A percentile compares a stretch with the other conserved stretches of the same genome.
Conservation (phyloP, 2,113 vertebrate genomes). For the Microcebus jonahi region DNA sequence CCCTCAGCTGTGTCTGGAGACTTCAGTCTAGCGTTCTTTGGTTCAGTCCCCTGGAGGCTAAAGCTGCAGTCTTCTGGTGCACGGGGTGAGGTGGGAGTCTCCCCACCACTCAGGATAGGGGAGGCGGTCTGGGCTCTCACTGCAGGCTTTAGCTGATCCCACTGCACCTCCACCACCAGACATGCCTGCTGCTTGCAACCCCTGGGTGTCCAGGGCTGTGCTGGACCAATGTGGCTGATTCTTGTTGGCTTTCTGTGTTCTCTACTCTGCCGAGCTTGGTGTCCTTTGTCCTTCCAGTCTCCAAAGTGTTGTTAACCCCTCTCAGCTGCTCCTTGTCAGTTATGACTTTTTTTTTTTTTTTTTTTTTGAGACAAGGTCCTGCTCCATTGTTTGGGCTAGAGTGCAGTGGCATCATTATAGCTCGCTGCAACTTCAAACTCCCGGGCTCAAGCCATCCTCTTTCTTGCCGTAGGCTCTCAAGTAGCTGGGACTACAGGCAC, state of each 20-base stretch:
- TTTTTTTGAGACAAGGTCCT: background rate
- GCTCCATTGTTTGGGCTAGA: too few relatives aligned
- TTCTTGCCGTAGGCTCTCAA: too few relatives aligned
- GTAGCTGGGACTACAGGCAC: too few relatives aligned
- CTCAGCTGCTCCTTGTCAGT: background rate
- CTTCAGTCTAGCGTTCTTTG: background rate
- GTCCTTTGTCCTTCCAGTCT: background rate
- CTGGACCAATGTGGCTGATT: background rate
- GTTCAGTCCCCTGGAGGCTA: background rate
- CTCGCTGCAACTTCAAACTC: too few relatives aligned
- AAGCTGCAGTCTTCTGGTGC: background rate
- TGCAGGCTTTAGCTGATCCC: background rate
- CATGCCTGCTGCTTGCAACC: background rate
- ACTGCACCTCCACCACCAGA: background rate
- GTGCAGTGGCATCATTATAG: too few relatives aligned
- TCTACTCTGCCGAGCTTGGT: background rate
- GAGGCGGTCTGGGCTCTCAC: background rate
- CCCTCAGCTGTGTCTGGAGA: background rate
- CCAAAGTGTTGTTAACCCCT: background rate
- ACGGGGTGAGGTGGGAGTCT: background rate
- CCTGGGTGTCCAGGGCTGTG: background rate
- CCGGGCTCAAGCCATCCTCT: too few relatives aligned
- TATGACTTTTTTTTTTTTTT: background rate
- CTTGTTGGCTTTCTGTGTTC: background rate
- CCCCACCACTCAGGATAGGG: fast-evolving